Evolutionary conservation across 37 sponge, comb jelly and placozoan genomes (phyloP), one percentile per base, ranked within the genome.

Genomic region (Petrosia ficiformis): DNA sequence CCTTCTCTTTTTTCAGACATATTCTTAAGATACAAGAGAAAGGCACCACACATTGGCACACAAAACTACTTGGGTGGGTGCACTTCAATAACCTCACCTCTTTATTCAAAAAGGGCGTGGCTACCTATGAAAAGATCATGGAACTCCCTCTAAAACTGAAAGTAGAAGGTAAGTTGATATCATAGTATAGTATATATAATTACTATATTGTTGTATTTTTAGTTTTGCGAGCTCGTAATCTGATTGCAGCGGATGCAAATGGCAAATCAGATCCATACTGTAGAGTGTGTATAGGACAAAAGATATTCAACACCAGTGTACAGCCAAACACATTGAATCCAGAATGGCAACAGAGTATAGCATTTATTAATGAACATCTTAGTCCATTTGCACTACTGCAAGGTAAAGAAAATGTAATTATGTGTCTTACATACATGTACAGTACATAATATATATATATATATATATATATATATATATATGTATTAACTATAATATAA

Each of bases 261-360:
- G 94, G 90, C 19, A 77, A 67, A 42, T 54, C 86, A 33, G 94
- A 93, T 42, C 94, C 90, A 38, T 93, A 89, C 87, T 93, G 94
- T 43, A 32, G 68, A 11, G 42, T 93, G 41, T 32, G 64, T 42
- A 58, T 93, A 30, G 83, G 61, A 48, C 67, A 63, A 41, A 57
- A 44, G 48, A 34, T 63, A 22, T 60, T 52, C 36, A 79, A 67
- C 76, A 93, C 94, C 43, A 78, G 81, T 44, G 60, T 76, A 30
- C 39, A 35, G 34, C 35, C 10, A 2, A 61, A 71, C 2, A 93
- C 90, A 1, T 78, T 89, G 39, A 57, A 90, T 1, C 94, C 94
- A 34, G 74, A 65, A 28, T 93, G 94, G 94, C 75, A 77, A 26
- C 69, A 89, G 42, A 52, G 69, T 31, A 79, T 90, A 57, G 28